These are phyloP conservation scores for Turritopsis dohrnii DNA, from an alignment of 30 jellyfish, hydroid and myxozoan species.

Conservation along the genomic window DNA sequence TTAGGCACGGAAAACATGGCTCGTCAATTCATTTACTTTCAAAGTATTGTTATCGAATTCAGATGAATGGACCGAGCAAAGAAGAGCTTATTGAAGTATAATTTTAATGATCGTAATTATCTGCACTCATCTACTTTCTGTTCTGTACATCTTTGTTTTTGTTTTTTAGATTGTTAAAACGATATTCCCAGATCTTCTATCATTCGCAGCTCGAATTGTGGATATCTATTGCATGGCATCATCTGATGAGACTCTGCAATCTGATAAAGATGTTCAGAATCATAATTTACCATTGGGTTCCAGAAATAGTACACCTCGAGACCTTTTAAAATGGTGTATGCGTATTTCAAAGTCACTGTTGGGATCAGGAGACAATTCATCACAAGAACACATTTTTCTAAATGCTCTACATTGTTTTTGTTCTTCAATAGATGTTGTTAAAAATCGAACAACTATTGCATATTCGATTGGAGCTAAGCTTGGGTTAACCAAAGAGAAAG, in stretches of 20 bases:
- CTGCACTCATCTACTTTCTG: no score
- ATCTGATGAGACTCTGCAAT: slow-evolving; percentile 40
- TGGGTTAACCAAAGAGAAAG: slow-evolving; percentile 61
- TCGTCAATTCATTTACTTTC: not conserved
- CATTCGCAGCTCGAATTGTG: slow-evolving; percentile 44
- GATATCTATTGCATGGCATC: slow-evolving; percentile 77
- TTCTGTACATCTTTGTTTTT: not conserved
- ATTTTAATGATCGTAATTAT: not conserved
- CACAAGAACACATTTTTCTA: slow-evolving; percentile 49
- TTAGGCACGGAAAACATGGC: not conserved
- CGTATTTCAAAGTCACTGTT: slow-evolving; percentile 36
- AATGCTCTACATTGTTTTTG: slow-evolving; percentile 86
- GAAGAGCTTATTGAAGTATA: slow-evolving; percentile 29
- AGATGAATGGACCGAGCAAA: slow-evolving; percentile 12
- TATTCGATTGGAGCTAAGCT: slow-evolving; percentile 75
- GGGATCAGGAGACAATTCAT: slow-evolving; percentile 26
- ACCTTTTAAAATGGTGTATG: slow-evolving; percentile 76
- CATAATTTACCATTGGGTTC: slow-evolving; percentile 34
- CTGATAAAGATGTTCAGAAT: slow-evolving; percentile 46
- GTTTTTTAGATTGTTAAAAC: slow-evolving; percentile 44
- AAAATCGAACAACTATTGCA: slow-evolving; percentile 41
- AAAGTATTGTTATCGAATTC: slow-evolving; percentile 1
- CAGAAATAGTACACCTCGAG: slow-evolving; percentile 60
- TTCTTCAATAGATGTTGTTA: slow-evolving; percentile 41
- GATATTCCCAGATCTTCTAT: slow-evolving; percentile 42